These are phyloP conservation scores for Chromis chromis DNA, from an alignment of 2,797 vertebrate genomes.

Conservation along the genomic window DNA sequence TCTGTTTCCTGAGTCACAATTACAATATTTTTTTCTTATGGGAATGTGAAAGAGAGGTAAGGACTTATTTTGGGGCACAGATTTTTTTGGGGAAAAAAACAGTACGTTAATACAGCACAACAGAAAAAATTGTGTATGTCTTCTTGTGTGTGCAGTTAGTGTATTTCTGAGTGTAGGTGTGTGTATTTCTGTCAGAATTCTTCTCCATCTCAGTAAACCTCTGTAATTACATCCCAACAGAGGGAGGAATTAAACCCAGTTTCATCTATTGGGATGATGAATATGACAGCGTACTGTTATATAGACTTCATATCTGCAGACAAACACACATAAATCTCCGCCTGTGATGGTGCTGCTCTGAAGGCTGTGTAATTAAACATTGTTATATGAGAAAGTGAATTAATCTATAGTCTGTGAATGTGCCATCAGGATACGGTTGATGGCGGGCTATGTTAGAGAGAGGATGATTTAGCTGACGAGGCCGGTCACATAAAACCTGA, in stretches of 20 bases:
- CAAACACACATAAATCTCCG: conserved; percentile 80
- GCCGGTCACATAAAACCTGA: conserved; percentile 72
- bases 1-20: conserved; percentile 66
- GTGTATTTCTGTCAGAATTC: conserved; percentile 72
- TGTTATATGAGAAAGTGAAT: conserved; percentile 83
- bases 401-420: conserved; percentile 81
- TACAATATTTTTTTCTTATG: conserved; percentile 53
- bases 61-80: conserved; percentile 49
- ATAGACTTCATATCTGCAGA: conserved; percentile 83
- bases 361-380: conserved; percentile 84
- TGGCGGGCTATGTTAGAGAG: conserved; percentile 71
- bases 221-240: conserved; percentile 82
- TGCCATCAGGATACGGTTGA: conserved; percentile 78
- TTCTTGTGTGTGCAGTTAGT: conserved; percentile 13
- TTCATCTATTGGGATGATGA: conserved; percentile 80
- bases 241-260: conserved; percentile 80
- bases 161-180: conserved; percentile 23
- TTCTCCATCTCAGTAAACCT: conserved; percentile 81
- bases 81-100: conserved; percentile 47
- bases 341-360: conserved; percentile 77
- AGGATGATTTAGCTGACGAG: conserved; percentile 77
- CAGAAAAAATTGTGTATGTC: conserved; percentile 36
- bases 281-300: conserved; percentile 81
- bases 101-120: conserved; percentile 38
- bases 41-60: conserved; percentile 29